Conservation (phyloP, 2,113 vertebrate species). For the Cacatua alba region DNA sequence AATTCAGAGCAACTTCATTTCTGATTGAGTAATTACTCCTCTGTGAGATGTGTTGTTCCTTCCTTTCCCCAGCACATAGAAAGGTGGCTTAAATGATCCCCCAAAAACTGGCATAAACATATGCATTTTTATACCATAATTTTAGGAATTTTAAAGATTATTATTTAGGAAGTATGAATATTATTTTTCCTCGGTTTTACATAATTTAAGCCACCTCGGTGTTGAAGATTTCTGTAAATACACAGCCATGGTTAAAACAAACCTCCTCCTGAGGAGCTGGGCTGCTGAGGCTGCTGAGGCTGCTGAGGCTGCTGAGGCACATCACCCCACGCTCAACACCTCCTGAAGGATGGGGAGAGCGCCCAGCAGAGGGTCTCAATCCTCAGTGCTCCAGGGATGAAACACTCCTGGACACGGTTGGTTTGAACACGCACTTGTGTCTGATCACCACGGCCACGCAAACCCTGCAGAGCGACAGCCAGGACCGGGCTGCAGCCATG, state of each 20-base stretch:
- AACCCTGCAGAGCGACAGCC: not conserved
- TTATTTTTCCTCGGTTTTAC: not conserved
- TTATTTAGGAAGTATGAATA: not conserved
- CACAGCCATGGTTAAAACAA: not conserved
- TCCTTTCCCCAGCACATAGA: not conserved
- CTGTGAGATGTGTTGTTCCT: not conserved
- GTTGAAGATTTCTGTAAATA: not conserved
- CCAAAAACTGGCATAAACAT: not conserved
- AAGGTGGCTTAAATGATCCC: not conserved
- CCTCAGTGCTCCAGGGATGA: not conserved
- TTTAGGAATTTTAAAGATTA: not conserved
- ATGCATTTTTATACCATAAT: not conserved
- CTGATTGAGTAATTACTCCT: not conserved
- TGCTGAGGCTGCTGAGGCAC: not conserved
- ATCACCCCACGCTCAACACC: not conserved
- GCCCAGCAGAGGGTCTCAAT: not conserved
- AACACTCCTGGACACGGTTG: not conserved
- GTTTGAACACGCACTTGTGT: not conserved
- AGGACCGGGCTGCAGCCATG: not conserved
- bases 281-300: not conserved
- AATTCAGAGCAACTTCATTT: constrained; percentile 35
- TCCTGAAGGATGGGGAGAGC: not conserved
- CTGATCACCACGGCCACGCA: not conserved
- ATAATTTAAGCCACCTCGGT: not conserved
- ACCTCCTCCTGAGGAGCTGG: not conserved